Base-by-base conservation (phyloP, 53 echinoderm and acorn worm species). In the Paelopatides confundens region DNA sequence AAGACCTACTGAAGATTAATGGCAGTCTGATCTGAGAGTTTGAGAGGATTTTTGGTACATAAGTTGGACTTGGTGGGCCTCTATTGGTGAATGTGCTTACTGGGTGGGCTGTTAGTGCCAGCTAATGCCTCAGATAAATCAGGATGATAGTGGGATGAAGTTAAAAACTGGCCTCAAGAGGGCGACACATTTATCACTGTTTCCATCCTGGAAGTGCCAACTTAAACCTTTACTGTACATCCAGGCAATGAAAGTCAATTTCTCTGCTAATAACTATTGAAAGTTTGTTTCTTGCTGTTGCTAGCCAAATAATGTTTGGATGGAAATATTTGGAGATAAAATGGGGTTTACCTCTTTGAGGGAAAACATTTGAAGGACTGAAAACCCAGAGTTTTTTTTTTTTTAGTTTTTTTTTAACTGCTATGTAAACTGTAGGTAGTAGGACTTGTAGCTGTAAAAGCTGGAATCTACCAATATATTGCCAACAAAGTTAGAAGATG, bases 141-240 rank as follows among this genome's bases (percentile, higher is more conserved):
- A 74, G 74, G 39, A 8, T 1, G 43, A 58, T 58, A 58, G 58
- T n/a, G 58, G 58, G 21, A 58, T 58, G 18, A 58, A 58, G 18
- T 58, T 58, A 58, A 58, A 43, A 43, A 21, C n/a, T 21, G 23
- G 74, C 39, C 74, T 40, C 8, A 39, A 43, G 47, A 40, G 38
- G 38, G 74, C 31, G 47, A 74, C 74, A 74, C 46, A 46, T 74
- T 74, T 74, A 74, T 74, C 74, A 39, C 40, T 74, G 38, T 74
- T 39, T 43, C 46, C 39, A 74, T 74, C 40, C 21, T 24, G 74
- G 39, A 74, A 74, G 74, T 74, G 74, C 15, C 40, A 1, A 46
- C 37, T 2, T 23, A 3, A 39, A 46, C 74, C 74, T 74, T 46
- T n/a, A 27, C 74, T 12, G 39, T 27, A 23, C 21, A 43, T 74